Conservation (phyloP, 2,797 vertebrate genomes). For the Lithobates sylvaticus region DNA sequence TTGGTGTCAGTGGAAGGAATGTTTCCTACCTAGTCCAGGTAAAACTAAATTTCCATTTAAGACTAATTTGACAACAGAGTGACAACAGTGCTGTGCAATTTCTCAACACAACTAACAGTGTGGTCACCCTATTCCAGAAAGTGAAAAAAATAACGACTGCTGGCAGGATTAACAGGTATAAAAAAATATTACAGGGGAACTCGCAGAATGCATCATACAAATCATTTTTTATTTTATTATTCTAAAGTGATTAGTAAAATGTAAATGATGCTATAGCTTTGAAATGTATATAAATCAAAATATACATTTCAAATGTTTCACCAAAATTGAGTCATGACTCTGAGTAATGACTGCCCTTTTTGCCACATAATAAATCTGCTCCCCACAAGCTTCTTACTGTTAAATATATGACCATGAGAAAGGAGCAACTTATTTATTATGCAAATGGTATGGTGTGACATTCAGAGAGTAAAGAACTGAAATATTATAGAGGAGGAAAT, state of each 20-base stretch:
- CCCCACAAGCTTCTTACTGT: not conserved
- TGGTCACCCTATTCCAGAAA: too few species aligned
- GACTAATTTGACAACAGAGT: too few species aligned
- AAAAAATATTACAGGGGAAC: not conserved
- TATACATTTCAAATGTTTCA: not conserved
- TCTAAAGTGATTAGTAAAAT: not conserved
- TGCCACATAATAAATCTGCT: not conserved
- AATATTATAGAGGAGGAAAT: slow-evolving; percentile 20
- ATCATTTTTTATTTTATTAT: not conserved
- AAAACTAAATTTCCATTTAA: too few species aligned
- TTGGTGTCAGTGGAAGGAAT: too few species aligned
- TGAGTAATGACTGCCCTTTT: not conserved
- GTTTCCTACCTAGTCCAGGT: too few species aligned
- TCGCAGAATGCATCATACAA: not conserved
- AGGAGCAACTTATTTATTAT: slow-evolving; percentile 38
- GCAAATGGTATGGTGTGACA: slow-evolving; percentile 36
- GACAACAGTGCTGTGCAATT: too few species aligned
- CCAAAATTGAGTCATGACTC: not conserved
- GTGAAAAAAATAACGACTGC: too few species aligned
- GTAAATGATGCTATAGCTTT: not conserved
- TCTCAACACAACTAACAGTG: too few species aligned
- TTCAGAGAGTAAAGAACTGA: slow-evolving; percentile 15
- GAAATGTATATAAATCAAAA: not conserved
- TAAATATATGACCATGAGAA: slow-evolving; percentile 5
- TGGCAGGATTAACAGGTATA: too few species aligned